These are phyloP conservation scores for Apamea epomidion DNA, from an alignment of 2,888 invertebrate genomes.

Conservation along the genomic window DNA sequence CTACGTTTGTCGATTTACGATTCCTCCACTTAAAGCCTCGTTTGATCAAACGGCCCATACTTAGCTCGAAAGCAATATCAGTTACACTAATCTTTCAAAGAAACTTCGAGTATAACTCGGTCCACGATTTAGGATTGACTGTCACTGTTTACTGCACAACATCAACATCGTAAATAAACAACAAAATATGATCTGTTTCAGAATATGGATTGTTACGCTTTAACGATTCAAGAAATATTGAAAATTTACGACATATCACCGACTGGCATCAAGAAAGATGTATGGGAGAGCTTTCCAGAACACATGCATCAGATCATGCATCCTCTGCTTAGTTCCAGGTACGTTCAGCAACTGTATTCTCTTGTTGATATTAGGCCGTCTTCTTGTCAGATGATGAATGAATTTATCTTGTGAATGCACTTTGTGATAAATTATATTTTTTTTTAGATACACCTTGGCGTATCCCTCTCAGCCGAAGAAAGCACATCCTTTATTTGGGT, in stretches of 20 bases:
- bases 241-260: slow-evolving; percentile 93
- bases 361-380: neutral
- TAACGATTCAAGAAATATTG: slow-evolving; percentile 95
- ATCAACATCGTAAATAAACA: neutral
- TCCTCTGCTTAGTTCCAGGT: slow-evolving; percentile 93
- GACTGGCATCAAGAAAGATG: slow-evolving; percentile 90
- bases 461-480: slow-evolving; percentile 85
- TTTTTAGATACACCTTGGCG: slow-evolving; percentile 85
- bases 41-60: neutral
- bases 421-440: neutral
- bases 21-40: neutral
- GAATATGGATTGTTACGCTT: slow-evolving; percentile 94
- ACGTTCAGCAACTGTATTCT: neutral
- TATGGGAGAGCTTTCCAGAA: slow-evolving; percentile 93
- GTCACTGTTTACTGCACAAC: neutral
- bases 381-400: neutral
- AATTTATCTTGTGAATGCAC: neutral
- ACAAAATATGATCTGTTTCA: slow-evolving; percentile 67
- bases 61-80: neutral
- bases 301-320: slow-evolving; percentile 94
- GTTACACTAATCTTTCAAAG: neutral
- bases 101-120: neutral
- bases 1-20: neutral
- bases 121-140: neutral
- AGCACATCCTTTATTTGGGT: slow-evolving; percentile 92